These are phyloP conservation scores for Syngnathus rostellatus DNA, from an alignment of 2,797 vertebrate species.

Conservation along the genomic window DNA sequence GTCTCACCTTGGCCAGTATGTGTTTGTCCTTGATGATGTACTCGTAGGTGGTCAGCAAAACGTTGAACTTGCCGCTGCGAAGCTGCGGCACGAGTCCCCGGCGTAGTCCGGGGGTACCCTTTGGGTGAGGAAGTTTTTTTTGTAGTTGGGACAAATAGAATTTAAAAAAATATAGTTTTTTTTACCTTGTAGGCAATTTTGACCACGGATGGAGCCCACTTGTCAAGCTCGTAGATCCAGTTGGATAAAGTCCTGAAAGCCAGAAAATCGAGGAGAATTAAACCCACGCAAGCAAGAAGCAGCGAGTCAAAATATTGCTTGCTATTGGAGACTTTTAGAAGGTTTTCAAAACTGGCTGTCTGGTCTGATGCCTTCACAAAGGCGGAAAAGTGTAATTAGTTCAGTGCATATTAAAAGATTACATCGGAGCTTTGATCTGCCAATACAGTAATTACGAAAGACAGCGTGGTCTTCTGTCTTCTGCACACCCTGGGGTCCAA, in stretches of 20 bases:
- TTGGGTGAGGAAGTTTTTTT: neutral
- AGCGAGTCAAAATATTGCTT: neutral
- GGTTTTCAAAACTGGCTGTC: neutral
- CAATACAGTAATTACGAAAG: neutral
- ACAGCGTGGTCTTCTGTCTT: neutral
- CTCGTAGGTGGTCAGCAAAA: slow-evolving; percentile 92
- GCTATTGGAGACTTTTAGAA: neutral
- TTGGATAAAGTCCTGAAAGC: slow-evolving; percentile 86
- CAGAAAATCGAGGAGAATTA: neutral
- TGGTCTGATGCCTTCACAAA: neutral
- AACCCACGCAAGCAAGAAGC: neutral
- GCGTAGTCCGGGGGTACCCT: slow-evolving; percentile 91
- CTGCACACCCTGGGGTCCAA: neutral
- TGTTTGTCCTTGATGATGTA: slow-evolving; percentile 99
- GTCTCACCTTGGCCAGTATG: slow-evolving; percentile 90
- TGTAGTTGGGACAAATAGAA: neutral
- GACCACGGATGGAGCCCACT: slow-evolving; percentile 93
- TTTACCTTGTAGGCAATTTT: slow-evolving; percentile 92
- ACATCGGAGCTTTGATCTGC: neutral
- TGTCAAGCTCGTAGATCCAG: slow-evolving; percentile 96
- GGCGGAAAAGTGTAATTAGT: neutral
- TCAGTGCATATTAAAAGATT: neutral
- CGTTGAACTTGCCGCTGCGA: slow-evolving; percentile 93
- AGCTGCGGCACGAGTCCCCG: slow-evolving; percentile 89
- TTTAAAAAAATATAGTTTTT: neutral